Evolutionary conservation across 37 sponge, comb jelly and placozoan species (phyloP), one percentile per base, ranked within the genome.

Genomic region (Halisarca cf. caerulea): DNA sequence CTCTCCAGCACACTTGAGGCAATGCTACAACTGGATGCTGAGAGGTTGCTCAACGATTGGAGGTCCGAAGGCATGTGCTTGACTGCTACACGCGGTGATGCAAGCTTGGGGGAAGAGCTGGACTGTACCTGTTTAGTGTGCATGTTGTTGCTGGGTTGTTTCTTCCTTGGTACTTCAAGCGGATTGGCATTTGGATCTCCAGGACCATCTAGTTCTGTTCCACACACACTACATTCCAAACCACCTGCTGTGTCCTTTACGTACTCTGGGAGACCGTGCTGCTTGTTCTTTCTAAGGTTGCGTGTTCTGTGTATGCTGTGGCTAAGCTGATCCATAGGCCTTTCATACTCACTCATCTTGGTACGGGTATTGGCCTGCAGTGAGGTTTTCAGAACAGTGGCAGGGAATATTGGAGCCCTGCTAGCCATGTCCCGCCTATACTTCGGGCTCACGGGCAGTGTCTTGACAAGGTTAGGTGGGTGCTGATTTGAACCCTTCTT

Each of bases 1-100:
- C 83, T 83, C 55, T 73, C 62, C 59, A 93, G 59, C 0, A 93
- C 44, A 21, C 89, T 84, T 61, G 93, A 93, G 9, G 93, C 93
- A 11, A 90, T 85, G 20, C 90, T 89, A 30, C 91, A 88, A 78
- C 92, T 92, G 2, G 89, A 88, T 17, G 83, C 71, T 7, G 87
- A 87, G 38, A 91, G 40, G 55, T 82, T 60, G n/a, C 86, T 81
- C 9, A 92, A 11, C 2, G 92, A 88, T 0, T 85, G 45, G 18
- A 44, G 42, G n/a, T 86, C 89, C 1, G 58, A 25, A 7, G 77
- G 42, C 17, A 4, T 34, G 30, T 30, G 28, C 11, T 30, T 34
- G 0, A 20, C 25, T 2, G 43, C 1, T 1, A 3, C 2, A n/a
- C 39, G 6, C n/a, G 77, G 43, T 24, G 45, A 0, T 2, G 37